Percentiles rank a stretch among this genome's conserved stretches.
Conservation (phyloP, 2,888 invertebrate species). For the Phrixothrix hirtus region DNA sequence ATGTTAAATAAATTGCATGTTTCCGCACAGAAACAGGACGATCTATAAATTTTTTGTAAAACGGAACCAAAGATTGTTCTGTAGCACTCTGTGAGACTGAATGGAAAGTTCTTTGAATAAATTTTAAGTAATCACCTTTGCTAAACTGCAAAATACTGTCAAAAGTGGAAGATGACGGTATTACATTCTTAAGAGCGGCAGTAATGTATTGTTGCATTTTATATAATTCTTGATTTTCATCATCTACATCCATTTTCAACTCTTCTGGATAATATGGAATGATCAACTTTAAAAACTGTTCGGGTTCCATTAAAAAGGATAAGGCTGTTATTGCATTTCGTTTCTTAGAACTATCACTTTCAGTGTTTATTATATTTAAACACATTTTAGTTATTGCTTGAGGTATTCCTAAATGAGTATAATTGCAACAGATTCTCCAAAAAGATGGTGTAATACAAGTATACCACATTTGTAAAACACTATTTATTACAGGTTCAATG, state of each 20-base stretch:
- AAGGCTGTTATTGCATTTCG: conserved; percentile 1
- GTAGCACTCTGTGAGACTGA: conserved; percentile 8
- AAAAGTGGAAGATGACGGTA: conserved; percentile 5
- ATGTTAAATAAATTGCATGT: conserved; percentile 18
- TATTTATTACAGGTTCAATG: not conserved
- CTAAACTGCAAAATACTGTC: conserved; percentile 17
- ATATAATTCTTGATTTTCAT: conserved; percentile 6
- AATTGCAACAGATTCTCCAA: conserved; percentile 10
- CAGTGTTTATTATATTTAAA: not conserved
- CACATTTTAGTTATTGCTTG: conserved; percentile 10
- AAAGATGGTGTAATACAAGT: conserved; percentile 1
- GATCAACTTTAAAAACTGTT: conserved; percentile 9
- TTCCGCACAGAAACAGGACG: conserved; percentile 24
- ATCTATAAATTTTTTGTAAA: conserved; percentile 10
- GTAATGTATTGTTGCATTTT: conserved; percentile 16
- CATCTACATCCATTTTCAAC: conserved; percentile 6
- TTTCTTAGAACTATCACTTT: not conserved
- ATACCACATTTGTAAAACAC: conserved; percentile 6
- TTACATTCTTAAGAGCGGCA: conserved; percentile 14
- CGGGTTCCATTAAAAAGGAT: conserved; percentile 8
- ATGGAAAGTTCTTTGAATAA: conserved; percentile 20
- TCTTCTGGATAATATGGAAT: conserved; percentile 14
- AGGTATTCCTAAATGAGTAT: conserved; percentile 16
- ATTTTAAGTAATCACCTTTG: conserved; percentile 22
- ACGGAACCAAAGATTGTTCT: conserved; percentile 6